These are phyloP conservation scores for Portunus trituberculatus DNA, from an alignment of 1,140 invertebrate genomes.

Conservation along the genomic window DNA sequence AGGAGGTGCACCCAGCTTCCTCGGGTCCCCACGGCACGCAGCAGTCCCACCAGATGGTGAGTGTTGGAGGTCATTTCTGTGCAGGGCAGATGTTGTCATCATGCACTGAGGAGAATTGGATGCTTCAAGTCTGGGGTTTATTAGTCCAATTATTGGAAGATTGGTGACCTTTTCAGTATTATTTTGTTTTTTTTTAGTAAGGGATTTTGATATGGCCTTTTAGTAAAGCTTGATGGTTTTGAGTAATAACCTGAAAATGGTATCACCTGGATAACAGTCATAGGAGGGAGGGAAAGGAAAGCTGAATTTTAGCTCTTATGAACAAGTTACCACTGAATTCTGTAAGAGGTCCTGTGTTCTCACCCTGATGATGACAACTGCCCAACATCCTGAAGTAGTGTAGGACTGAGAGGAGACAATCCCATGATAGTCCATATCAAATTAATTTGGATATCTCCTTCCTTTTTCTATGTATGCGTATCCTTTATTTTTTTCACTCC, in stretches of 20 bases:
- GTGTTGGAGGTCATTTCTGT: constrained; percentile 39
- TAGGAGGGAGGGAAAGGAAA: not conserved
- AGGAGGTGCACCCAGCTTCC: constrained; percentile 52
- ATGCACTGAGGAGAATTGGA: not conserved
- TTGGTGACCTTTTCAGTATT: too few relatives aligned
- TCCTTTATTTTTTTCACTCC: too few relatives aligned
- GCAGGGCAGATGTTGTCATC: not conserved
- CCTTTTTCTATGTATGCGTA: not conserved
- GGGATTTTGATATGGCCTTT: too few relatives aligned
- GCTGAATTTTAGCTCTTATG: not conserved
- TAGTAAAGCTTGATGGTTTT: not conserved
- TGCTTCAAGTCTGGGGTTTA: not conserved
- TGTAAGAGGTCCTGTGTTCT: not conserved
- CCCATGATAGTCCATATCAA: not conserved
- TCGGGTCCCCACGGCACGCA: constrained; percentile 46
- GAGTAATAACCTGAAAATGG: not conserved
- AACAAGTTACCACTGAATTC: not conserved
- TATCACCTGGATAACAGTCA: not conserved
- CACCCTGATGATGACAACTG: not conserved
- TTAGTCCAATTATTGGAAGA: too few relatives aligned
- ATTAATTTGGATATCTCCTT: not conserved
- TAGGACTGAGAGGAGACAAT: constrained; percentile 1
- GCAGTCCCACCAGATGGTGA: constrained; percentile 67
- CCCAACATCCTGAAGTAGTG: not conserved
- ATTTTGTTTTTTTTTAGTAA: not conserved